Evolutionary conservation across 1,140 invertebrate genomes (phyloP).

Genomic region (Tribolium madens): DNA sequence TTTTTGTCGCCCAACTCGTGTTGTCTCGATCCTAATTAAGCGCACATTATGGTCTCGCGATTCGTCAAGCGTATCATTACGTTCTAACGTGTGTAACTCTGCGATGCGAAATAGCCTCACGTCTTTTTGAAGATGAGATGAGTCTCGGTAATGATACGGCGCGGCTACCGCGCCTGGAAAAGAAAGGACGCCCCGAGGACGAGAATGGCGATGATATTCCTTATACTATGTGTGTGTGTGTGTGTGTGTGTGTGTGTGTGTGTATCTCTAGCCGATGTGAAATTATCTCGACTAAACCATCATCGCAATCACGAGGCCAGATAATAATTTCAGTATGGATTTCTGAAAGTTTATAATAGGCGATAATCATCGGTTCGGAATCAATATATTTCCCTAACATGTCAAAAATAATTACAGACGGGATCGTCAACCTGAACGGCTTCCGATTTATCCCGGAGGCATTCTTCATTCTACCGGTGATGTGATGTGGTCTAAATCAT

Average conservation of each 20-base stretch:
- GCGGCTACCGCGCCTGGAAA: constrained; percentile 35
- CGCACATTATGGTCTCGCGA: background rate
- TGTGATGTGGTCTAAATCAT: background rate
- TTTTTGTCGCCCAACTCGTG: background rate
- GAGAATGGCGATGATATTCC: constrained; percentile 20
- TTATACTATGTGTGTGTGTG: background rate
- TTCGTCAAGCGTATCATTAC: constrained; percentile 6
- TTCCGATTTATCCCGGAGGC: constrained; percentile 50
- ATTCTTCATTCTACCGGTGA: background rate
- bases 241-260: too few species aligned
- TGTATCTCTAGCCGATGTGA: background rate
- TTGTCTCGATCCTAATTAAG: background rate
- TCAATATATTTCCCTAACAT: constrained; percentile 53
- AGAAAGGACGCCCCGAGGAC: constrained; percentile 35
- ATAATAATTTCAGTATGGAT: constrained; percentile 51
- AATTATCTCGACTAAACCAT: constrained; percentile 37
- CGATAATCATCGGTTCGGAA: constrained; percentile 50
- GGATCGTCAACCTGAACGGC: constrained; percentile 45
- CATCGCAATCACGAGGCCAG: constrained; percentile 5
- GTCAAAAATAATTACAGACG: constrained; percentile 53
- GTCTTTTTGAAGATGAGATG: constrained; percentile 28
- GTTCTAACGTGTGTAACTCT: constrained; percentile 8
- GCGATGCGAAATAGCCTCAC: constrained; percentile 17
- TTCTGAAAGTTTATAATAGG: constrained; percentile 54
- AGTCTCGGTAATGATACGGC: constrained; percentile 34